Conservation (phyloP, 2,888 invertebrate genomes). For the Tiphia femorata region DNA sequence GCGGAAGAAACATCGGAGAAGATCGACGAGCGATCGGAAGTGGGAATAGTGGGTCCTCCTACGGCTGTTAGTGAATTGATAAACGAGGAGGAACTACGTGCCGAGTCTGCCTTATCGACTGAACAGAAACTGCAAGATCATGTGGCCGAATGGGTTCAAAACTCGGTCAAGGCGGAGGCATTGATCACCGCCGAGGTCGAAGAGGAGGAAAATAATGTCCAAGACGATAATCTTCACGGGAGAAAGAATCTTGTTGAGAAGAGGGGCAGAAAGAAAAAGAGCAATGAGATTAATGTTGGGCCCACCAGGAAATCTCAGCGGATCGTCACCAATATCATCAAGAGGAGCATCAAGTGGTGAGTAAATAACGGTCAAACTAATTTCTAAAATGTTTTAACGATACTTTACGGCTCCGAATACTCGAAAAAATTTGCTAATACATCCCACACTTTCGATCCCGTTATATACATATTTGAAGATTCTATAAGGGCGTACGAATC, state of each 20-base stretch:
- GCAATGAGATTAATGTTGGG: slow-evolving; percentile 22
- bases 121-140: slow-evolving; percentile 62
- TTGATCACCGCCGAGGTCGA: slow-evolving; percentile 13
- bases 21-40: slow-evolving; percentile 39
- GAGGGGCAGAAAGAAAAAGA: slow-evolving; percentile 40
- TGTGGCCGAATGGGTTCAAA: slow-evolving; percentile 68
- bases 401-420: too few relatives aligned
- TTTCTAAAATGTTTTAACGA: neutral
- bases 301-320: slow-evolving; percentile 60
- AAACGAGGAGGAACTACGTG: slow-evolving; percentile 55
- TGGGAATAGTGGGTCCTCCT: slow-evolving; percentile 62
- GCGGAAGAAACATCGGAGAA: slow-evolving; percentile 14
- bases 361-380: slow-evolving; percentile 26
- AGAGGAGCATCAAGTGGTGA: slow-evolving; percentile 66
- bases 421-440: too few relatives aligned
- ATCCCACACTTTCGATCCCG: too few relatives aligned
- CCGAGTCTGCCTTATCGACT: slow-evolving; percentile 54
- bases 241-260: slow-evolving; percentile 24
- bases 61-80: slow-evolving; percentile 58
- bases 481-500: too few relatives aligned
- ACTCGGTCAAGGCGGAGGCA: slow-evolving; percentile 61
- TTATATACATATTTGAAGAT: neutral
- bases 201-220: slow-evolving; percentile 27
- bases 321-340: slow-evolving; percentile 63
- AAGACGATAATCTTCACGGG: slow-evolving; percentile 10